Evolutionary conservation across 2,797 vertebrate genomes (phyloP).

Genomic region (Takifugu ocellatus): DNA sequence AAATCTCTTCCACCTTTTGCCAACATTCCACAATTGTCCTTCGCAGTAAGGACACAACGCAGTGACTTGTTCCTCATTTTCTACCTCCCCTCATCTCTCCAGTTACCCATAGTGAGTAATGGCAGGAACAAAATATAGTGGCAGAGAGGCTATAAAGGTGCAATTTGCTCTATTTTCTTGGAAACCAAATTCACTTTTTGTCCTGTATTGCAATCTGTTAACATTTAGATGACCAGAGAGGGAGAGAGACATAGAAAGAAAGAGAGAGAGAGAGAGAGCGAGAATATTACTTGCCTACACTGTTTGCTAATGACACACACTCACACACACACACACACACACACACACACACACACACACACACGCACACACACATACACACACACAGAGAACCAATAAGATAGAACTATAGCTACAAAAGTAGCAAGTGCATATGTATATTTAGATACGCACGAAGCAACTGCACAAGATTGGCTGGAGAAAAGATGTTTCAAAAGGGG

Average conservation of each 20-base stretch:
- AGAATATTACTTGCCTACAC: slow-evolving; percentile 64
- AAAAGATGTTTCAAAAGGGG: slow-evolving; percentile 1
- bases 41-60: slow-evolving; percentile 55
- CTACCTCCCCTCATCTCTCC: slow-evolving; percentile 36
- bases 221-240: slow-evolving; percentile 70
- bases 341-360: slow-evolving; percentile 42
- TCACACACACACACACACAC: slow-evolving; percentile 18
- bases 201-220: slow-evolving; percentile 73
- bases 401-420: slow-evolving; percentile 25
- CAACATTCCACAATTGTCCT: slow-evolving; percentile 41
- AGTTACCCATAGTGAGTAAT: slow-evolving; percentile 71
- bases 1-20: slow-evolving; percentile 35
- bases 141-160: slow-evolving; percentile 79
- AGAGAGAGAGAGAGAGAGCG: too few species aligned
- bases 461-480: slow-evolving; percentile 31
- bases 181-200: slow-evolving; percentile 76
- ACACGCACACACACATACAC: slow-evolving; percentile 42
- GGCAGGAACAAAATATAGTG: slow-evolving; percentile 72
- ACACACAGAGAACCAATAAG: slow-evolving; percentile 29
- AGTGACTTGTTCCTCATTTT: slow-evolving; percentile 50
- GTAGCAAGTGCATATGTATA: slow-evolving; percentile 20
- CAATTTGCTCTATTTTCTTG: slow-evolving; percentile 78
- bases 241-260: slow-evolving; percentile 21
- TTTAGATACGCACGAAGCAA: slow-evolving; percentile 14
- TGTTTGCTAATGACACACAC: slow-evolving; percentile 60